These are phyloP conservation scores for Latrodectus hesperus DNA, from an alignment of 2,888 invertebrate species.

Conservation along the genomic window DNA sequence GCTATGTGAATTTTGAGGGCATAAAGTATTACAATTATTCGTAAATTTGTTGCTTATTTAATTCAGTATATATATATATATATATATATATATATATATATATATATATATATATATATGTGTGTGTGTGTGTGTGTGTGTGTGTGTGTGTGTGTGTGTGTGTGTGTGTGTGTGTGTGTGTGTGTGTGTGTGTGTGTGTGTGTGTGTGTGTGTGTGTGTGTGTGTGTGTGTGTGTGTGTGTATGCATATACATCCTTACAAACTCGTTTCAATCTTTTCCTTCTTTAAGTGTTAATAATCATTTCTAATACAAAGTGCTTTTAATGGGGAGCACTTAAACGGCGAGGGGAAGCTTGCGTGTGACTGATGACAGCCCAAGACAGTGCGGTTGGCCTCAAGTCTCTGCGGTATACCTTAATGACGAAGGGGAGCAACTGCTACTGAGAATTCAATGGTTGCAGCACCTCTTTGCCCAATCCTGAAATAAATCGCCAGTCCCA, in stretches of 20 bases:
- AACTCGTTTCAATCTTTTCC: conserved; percentile 14
- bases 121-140: too few relatives aligned
- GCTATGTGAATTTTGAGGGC: too few relatives aligned
- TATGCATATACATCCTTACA: neutral
- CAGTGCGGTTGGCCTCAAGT: conserved; percentile 50
- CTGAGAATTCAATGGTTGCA: conserved; percentile 30
- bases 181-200: too few relatives aligned
- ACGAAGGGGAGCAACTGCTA: conserved; percentile 26
- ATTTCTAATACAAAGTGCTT: conserved; percentile 6
- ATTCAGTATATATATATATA: too few relatives aligned
- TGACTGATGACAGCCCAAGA: conserved; percentile 47
- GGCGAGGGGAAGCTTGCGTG: conserved; percentile 20
- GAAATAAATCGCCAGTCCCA: conserved; percentile 28
- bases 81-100: too few relatives aligned
- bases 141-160: too few relatives aligned
- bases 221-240: neutral
- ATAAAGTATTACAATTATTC: too few relatives aligned
- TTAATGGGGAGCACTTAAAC: conserved; percentile 51
- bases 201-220: too few relatives aligned
- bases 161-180: too few relatives aligned
- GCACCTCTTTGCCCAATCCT: conserved; percentile 25
- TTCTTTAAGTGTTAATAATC: neutral
- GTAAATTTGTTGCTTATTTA: too few relatives aligned
- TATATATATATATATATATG: too few relatives aligned
- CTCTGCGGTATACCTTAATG: conserved; percentile 50